Base-by-base conservation (phyloP, 2,888 invertebrate genomes). In the Frankliniella fusca region DNA sequence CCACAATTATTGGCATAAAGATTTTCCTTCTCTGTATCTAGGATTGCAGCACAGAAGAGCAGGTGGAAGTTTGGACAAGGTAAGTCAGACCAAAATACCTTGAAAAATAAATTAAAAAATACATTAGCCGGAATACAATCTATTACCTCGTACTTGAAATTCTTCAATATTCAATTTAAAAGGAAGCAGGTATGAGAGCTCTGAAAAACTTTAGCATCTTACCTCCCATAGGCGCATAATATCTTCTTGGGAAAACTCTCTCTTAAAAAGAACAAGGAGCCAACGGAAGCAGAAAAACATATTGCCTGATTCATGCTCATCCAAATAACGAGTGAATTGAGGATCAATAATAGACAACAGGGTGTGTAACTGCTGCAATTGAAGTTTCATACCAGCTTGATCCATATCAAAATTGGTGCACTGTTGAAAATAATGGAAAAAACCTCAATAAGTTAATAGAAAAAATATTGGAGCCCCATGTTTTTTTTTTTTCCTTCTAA, bases 221-320 rank as follows among this genome's bases (percentile, higher is more conserved):
- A 97, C 95, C 90, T 99, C 98, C 98, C 98, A 99, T 84, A 99
- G 89, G 87, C 94, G 92, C 92, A 97, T 93, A 81, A 97, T 94
- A 87, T 98, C 96, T 9, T 92, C 90, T 84, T 95, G 94, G 38
- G 92, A 92, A 87, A 99, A 95, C 89, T 99, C 99, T 84, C 99
- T 89, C 88, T 99, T 99, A 88, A 98, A 99, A 89, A 96, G 92
- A 12, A 98, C 97, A 18, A 99, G 91, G 49, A 99, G 91, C 98
- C 99, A 99, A 15, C 99, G 94, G 90, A 99, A 99, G 88, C 98
- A 98, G 89, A 99, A 99, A 89, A 97, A 99, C 96, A 99, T 97
- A 88, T 99, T 98, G 9, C 95, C 96, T 2, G 94, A 94, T 85
- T 97, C 96, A 87, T 97, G 95, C 83, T 91, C 92, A 82, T 94